Conservation (phyloP, 2,888 invertebrate genomes). For the Erebia epiphron region DNA sequence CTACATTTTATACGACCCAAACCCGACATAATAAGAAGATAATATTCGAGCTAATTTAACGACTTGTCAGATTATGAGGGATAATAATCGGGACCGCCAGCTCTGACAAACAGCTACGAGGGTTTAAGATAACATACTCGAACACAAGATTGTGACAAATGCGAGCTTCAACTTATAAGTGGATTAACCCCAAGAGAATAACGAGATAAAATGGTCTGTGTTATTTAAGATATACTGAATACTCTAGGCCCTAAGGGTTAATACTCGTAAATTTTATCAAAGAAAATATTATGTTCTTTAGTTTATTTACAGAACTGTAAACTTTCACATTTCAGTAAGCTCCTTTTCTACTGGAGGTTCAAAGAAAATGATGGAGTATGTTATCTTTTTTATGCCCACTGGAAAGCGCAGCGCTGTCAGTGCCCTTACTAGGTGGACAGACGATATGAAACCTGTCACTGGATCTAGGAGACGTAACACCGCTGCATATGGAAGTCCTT, state of each 20-base stretch:
- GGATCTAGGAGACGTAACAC: no score
- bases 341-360: no score
- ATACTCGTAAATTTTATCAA: background rate
- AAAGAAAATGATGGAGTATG: no score
- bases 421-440: no score
- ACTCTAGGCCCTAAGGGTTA: background rate
- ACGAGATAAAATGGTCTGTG: background rate
- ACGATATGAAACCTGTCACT: no score
- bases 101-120: background rate
- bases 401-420: no score
- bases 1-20: no score
- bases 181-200: slow-evolving; percentile 6
- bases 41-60: slow-evolving; percentile 2
- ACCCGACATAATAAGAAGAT: background rate
- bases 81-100: slow-evolving; percentile 8
- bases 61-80: slow-evolving; percentile 4
- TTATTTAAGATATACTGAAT: background rate
- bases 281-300: no score
- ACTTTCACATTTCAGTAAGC: no score
- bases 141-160: background rate
- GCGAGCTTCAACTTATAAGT: background rate
- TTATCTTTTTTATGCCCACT: no score
- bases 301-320: no score
- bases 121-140: slow-evolving; percentile 6
- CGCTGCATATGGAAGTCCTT: no score